Evolutionary conservation across 2,113 vertebrate genomes (phyloP).

Genomic region (Platanista minor): DNA sequence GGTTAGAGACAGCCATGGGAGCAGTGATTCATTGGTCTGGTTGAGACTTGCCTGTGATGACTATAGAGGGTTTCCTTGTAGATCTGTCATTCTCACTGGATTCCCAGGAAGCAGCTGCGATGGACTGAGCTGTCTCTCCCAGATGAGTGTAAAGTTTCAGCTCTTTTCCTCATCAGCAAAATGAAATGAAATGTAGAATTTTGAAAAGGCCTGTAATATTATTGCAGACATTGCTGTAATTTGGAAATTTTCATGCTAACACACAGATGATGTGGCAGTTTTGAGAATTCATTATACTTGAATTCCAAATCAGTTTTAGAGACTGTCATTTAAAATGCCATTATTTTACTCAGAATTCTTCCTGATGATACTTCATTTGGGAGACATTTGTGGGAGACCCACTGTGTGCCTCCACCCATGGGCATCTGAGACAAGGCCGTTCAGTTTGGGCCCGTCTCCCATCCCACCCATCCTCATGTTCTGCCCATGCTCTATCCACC

Average conservation of each 20-base stretch:
- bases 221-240: constrained; percentile 21
- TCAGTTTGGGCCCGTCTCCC: neutral
- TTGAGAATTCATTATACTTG: constrained; percentile 8
- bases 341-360: neutral
- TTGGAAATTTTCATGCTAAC: neutral
- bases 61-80: neutral
- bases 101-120: constrained; percentile 43
- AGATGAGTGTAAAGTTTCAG: constrained; percentile 30
- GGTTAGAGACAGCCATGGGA: neutral
- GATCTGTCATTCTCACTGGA: constrained; percentile 1
- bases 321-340: neutral
- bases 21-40: neutral
- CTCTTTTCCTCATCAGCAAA: constrained; percentile 46
- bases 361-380: neutral
- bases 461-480: neutral
- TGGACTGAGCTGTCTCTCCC: constrained; percentile 1
- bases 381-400: neutral
- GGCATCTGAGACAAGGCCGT: neutral
- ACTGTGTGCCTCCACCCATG: neutral
- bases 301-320: neutral
- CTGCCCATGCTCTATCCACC: no score
- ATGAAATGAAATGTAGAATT: constrained; percentile 35
- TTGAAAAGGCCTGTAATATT: constrained; percentile 41
- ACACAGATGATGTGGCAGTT: constrained; percentile 30
- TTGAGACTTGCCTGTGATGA: neutral